phyloP scores from a whole-genome alignment of 1,140 invertebrate species.

The Drosophila paulistorum region DNA sequence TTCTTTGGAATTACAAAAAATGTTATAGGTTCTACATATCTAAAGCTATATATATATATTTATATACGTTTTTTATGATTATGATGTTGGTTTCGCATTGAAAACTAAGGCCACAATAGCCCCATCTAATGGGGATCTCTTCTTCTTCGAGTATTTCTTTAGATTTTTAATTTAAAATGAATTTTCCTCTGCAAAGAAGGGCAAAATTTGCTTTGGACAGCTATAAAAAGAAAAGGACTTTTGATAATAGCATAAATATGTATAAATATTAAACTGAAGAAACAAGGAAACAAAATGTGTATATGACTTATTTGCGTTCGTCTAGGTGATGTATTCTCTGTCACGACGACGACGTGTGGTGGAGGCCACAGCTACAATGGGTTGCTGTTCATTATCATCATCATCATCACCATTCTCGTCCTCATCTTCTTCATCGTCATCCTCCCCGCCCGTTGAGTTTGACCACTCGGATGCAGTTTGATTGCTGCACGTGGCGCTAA shows the following conservation, averaged over 20 bases:
- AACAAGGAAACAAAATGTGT: slow-evolving; percentile 15
- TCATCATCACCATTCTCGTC: slow-evolving; percentile 40
- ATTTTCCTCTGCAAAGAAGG: slow-evolving; percentile 12
- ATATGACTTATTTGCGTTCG: slow-evolving; percentile 4
- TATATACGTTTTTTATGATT: slow-evolving; percentile 18
- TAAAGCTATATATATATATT: slow-evolving; percentile 19
- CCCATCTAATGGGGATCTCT: slow-evolving; percentile 55
- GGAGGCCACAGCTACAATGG: slow-evolving; percentile 57
- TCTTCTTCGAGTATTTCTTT: slow-evolving; percentile 59
- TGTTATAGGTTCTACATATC: slow-evolving; percentile 16
- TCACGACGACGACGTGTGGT: slow-evolving; percentile 58
- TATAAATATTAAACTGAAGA: slow-evolving; percentile 14
- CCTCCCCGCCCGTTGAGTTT: slow-evolving; percentile 71
- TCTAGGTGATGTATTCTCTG: slow-evolving; percentile 73
- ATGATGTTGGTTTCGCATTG: slow-evolving; percentile 38
- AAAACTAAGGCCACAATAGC: slow-evolving; percentile 72
- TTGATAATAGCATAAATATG: slow-evolving; percentile 25
- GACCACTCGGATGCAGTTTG: slow-evolving; percentile 76
- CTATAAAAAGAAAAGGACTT: slow-evolving; percentile 25
- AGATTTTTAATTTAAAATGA: slow-evolving; percentile 17
- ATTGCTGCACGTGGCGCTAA: slow-evolving; percentile 72
- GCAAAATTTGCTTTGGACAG: slow-evolving; percentile 21
- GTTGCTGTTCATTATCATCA: slow-evolving; percentile 44
- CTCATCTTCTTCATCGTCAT: slow-evolving; percentile 49
- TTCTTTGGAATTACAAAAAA: slow-evolving; percentile 47